Conservation (phyloP, 1,140 invertebrate species). For the Drosophila varians region DNA sequence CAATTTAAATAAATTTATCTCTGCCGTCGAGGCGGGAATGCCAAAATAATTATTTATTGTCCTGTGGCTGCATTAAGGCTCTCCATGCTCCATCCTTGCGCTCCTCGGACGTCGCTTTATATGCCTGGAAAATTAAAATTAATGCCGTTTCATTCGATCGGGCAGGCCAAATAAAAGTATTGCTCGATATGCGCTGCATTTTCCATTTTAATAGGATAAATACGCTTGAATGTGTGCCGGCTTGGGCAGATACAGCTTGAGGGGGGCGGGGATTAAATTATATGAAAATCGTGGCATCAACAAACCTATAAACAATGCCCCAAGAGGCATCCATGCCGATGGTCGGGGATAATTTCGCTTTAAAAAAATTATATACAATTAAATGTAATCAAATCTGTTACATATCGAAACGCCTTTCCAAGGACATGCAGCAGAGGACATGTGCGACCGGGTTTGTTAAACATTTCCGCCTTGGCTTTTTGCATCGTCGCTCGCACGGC, state of each 20-base stretch:
- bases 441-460: slow-evolving; percentile 50
- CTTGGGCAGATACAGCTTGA: neutral
- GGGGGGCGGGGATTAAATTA: slow-evolving; percentile 50
- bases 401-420: neutral
- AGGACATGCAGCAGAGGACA: slow-evolving; percentile 33
- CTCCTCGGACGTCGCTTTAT: slow-evolving; percentile 2
- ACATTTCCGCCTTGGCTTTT: slow-evolving; percentile 58
- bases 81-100: slow-evolving; percentile 2
- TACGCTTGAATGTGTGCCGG: neutral
- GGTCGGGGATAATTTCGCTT: neutral
- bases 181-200: slow-evolving; percentile 31
- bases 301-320: slow-evolving; percentile 35
- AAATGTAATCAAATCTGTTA: neutral
- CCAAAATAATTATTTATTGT: slow-evolving; percentile 59
- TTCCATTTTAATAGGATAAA: slow-evolving; percentile 55
- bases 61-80: slow-evolving; percentile 16
- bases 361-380: neutral
- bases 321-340: slow-evolving; percentile 2
- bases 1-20: slow-evolving; percentile 55
- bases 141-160: slow-evolving; percentile 39
- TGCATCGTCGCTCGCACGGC: slow-evolving; percentile 14
- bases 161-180: slow-evolving; percentile 25
- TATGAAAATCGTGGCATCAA: slow-evolving; percentile 49
- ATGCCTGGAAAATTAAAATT: slow-evolving; percentile 45
- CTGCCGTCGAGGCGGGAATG: neutral